Base-by-base conservation (phyloP, 2,888 invertebrate species). In the Petrolisthes manimaculis region DNA sequence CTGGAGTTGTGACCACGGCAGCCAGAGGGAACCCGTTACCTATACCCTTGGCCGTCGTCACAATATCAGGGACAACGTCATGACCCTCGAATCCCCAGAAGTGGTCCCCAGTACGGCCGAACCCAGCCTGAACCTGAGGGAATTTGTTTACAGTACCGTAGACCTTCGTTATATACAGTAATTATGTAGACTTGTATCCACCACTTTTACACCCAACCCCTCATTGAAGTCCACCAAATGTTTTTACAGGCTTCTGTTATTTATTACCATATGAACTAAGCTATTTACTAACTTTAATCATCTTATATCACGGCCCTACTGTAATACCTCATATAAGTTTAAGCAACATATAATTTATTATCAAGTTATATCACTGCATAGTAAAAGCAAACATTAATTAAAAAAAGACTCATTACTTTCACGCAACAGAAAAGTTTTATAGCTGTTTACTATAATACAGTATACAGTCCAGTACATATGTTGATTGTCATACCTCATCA, bases 41-140 rank as follows among this genome's bases (percentile, higher is more conserved):
- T 88, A 94, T 94, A 71, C 97, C 97, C 93, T 98, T 98, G 0
- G 98, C 98, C 96, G 98, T 96, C 0, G 98, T 98, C 0, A 98
- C 97, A 92, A 99, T 98, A 93, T 99, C 99, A 0, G 99, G 99
- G 51, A 94, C 91, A 8, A 98, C 95, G 5, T 94, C 96, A 92
- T 99, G 98, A 21, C 94, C 94, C 93, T 99, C 95, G 93, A 99
- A 99, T n/a, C 98, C 98, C 99, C 99, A 99, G 93, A 96, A 99
- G 92, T 97, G 95, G 82, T 97, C 96, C 0, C 99, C 99, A 0
- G 97, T 97, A 89, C 99, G 94, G 0, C 98, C 99, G 92, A 99
- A 98, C 3, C 99, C 99, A 0, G 98, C 97, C 94, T 99, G 99
- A 0, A 99, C 97, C 96, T 96, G 91, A 74, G 21, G 53, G 14